These are phyloP conservation scores for Drosophila leontia DNA, from an alignment of 1,140 invertebrate species.

Conservation along the genomic window DNA sequence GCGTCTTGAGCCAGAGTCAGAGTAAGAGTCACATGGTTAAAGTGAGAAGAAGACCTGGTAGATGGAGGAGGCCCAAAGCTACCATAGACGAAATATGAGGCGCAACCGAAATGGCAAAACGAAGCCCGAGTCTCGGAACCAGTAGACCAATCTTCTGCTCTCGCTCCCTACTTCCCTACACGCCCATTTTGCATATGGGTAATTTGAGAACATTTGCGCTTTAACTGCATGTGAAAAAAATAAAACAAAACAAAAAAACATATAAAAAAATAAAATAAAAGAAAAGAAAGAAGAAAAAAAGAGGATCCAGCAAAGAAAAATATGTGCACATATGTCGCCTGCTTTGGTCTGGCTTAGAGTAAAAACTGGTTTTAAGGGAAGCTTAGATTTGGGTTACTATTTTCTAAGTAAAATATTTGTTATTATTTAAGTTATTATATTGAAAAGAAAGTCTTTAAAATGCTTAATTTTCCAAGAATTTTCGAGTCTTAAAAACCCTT, in stretches of 20 bases:
- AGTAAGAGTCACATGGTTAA: conserved; percentile 9
- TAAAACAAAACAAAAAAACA: conserved; percentile 42
- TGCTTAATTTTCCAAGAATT: rapidly evolving
- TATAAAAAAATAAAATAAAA: conserved; percentile 19
- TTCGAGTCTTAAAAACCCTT: no score
- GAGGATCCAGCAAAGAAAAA: conserved; percentile 46
- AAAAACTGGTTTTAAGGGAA: neutral
- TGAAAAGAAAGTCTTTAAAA: neutral
- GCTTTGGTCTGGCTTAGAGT: conserved; percentile 28
- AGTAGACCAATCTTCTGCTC: conserved; percentile 57
- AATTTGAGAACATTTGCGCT: conserved; percentile 82
- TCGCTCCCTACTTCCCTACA: conserved; percentile 8
- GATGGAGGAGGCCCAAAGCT: conserved; percentile 34
- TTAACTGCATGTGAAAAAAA: conserved; percentile 72
- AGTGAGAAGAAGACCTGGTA: neutral
- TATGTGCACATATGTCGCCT: conserved; percentile 75
- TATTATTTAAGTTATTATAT: neutral
- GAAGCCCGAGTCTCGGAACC: conserved; percentile 51
- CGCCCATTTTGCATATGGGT: conserved; percentile 69
- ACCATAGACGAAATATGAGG: conserved; percentile 80
- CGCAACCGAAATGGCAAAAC: conserved; percentile 74
- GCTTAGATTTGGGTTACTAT: no score
- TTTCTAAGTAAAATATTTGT: no score
- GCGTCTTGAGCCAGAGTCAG: conserved; percentile 54
- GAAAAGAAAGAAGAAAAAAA: conserved; percentile 34